Base-by-base conservation (phyloP, 1,140 invertebrate genomes). In the Euura saliciscinereae region DNA sequence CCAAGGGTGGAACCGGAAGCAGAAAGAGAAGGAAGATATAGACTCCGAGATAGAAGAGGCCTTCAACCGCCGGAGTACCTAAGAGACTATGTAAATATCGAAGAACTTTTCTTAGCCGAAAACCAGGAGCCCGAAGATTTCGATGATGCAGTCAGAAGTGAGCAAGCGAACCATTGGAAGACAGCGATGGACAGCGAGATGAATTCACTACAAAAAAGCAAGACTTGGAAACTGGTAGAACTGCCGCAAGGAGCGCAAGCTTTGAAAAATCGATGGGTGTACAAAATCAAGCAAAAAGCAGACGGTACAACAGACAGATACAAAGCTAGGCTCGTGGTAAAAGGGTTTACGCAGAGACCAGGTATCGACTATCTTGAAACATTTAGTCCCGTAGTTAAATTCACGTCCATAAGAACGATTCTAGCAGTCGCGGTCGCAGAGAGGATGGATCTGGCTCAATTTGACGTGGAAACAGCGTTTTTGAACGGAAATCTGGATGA, bases 381-480 rank as follows among this genome's bases (percentile, higher is more conserved):
- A 45, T 82, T 78, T 70, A 78, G 77, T 75, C 80, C 78, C 43
- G 83, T 85, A 65, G 78, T 73, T 3, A 65, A 71, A 43, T 78
- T 74, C 51, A 73, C 76, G 13, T 77, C 77, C 11, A 72, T 82
- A 43, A 42, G 76, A 67, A 10, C 72, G 42, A 8, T 82, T 8
- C 59, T 81, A 44, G 74, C 71, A 51, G 69, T 76, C 43, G 76
- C 80, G 44, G 78, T n/a, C 7, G 7, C 46, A 51, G 46, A 51
- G n/a, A n/a, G 46, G n/a, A 8, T 51, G 46, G n/a, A 51, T 7
- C 46, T 51, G n/a, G 7, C 7, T 8, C 46, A 51, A n/a, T 77
- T 86, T 66, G 87, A 88, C 78, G 81, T 85, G 3, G 76, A 76
- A 70, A 82, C 84, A 70, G 83, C 84, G 42, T 87, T 84, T 73